These are phyloP conservation scores for Halictus rubicundus DNA, from an alignment of 1,140 invertebrate species.

Conservation along the genomic window DNA sequence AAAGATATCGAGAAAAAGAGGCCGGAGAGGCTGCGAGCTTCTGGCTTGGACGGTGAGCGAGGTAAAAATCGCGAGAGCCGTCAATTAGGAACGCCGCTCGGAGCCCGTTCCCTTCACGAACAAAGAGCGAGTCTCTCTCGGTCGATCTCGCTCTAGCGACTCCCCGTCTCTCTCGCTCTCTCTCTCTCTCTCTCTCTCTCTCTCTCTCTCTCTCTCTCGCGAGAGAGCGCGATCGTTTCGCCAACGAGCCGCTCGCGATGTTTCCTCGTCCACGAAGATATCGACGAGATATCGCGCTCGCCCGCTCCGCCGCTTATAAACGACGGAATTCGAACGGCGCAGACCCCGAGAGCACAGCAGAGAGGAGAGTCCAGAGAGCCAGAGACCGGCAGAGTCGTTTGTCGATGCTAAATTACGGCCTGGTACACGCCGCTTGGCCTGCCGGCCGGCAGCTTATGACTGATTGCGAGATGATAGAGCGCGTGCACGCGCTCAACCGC, in stretches of 20 bases:
- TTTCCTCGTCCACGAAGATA: constrained; percentile 34
- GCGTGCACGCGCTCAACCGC: constrained; percentile 42
- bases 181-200: background rate
- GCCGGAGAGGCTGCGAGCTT: constrained; percentile 53
- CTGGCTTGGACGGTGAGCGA: constrained; percentile 62
- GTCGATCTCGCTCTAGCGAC: background rate
- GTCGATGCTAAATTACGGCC: constrained; percentile 22
- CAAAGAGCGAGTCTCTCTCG: constrained; percentile 56
- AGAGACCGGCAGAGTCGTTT: constrained; percentile 10
- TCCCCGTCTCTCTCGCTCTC: no score
- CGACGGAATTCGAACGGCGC: constrained; percentile 11
- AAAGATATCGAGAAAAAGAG: constrained; percentile 52
- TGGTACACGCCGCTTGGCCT: background rate
- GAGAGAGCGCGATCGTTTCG: no score
- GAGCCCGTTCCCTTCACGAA: constrained; percentile 57
- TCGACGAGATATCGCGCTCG: constrained; percentile 47
- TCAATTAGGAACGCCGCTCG: constrained; percentile 69
- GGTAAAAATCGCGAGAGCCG: constrained; percentile 72
- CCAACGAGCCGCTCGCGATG: background rate
- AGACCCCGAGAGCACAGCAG: background rate
- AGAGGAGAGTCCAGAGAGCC: background rate
- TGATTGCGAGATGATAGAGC: constrained; percentile 27
- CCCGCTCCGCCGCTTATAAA: background rate
- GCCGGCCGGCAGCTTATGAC: constrained; percentile 13
- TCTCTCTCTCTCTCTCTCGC: background rate